Percentiles rank a stretch among this genome's conserved stretches.
These are phyloP conservation scores for Leptopilina clavipes DNA, from an alignment of 1,140 invertebrate species.

Conservation along the genomic window DNA sequence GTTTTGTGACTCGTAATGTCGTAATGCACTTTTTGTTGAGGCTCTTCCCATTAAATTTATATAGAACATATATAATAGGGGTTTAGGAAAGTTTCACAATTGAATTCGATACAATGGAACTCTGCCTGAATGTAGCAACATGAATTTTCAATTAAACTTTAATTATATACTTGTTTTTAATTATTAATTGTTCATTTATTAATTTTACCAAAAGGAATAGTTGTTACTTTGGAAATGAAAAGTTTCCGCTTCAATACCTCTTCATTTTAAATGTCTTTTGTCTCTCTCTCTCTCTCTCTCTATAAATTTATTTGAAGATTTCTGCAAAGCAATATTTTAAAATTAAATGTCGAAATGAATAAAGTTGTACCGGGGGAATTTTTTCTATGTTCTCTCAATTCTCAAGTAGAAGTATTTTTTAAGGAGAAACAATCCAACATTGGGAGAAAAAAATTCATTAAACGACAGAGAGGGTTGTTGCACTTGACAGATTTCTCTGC, in stretches of 20 bases:
- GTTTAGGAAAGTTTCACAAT: too few species aligned
- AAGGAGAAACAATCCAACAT: background rate
- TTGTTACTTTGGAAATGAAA: background rate
- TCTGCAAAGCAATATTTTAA: background rate
- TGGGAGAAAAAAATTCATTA: background rate
- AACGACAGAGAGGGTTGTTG: background rate
- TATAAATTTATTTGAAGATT: background rate
- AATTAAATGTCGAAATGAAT: conserved; percentile 3
- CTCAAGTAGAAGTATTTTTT: too few species aligned
- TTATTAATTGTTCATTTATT: too few species aligned
- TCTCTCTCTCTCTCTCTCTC: background rate
- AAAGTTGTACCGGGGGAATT: background rate
- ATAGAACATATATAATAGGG: too few species aligned
- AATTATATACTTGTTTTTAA: too few species aligned
- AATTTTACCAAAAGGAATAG: too few species aligned
- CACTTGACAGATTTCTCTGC: background rate
- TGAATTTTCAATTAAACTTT: too few species aligned
- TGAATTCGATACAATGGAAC: too few species aligned
- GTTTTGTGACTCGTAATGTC: too few species aligned
- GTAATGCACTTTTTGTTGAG: too few species aligned
- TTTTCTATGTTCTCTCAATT: background rate
- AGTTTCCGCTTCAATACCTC: background rate
- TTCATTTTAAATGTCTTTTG: background rate
- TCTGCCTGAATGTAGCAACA: too few species aligned
- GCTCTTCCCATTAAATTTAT: too few species aligned